A percentile compares a stretch with the other conserved stretches of the same genome.
Conservation (phyloP, 2,888 invertebrate species). For the Drosophila dives region DNA sequence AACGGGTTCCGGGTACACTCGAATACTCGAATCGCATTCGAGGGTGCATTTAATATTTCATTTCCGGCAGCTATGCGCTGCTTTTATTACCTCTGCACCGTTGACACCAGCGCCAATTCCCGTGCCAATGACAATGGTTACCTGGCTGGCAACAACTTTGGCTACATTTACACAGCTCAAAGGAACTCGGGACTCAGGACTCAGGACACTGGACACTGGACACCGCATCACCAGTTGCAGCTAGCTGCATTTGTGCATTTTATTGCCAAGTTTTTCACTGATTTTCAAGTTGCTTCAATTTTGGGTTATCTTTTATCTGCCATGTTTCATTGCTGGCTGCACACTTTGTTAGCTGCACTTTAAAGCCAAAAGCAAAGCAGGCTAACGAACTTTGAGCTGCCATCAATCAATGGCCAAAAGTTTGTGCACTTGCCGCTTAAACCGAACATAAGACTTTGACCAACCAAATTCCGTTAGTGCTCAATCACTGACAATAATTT, state of each 20-base stretch:
- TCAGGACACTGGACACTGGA: conserved; percentile 18
- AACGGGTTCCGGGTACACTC: conserved; percentile 2
- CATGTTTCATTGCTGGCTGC: conserved; percentile 5
- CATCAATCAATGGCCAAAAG: conserved; percentile 62
- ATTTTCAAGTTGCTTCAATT: conserved; percentile 18
- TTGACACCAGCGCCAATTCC: conserved; percentile 69
- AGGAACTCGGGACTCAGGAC: conserved; percentile 31
- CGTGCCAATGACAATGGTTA: conserved; percentile 58
- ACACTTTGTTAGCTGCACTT: conserved; percentile 27
- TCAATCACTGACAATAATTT: conserved; percentile 73
- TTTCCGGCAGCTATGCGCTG: conserved; percentile 64
- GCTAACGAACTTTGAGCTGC: conserved; percentile 59
- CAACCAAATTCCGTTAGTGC: conserved; percentile 32
- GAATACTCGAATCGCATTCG: conserved; percentile 33
- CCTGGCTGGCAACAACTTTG: conserved; percentile 11
- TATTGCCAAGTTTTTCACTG: conserved; percentile 67
- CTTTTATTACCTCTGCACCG: conserved; percentile 75
- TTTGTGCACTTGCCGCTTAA: conserved; percentile 54
- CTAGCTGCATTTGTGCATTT: conserved; percentile 63
- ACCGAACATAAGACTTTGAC: conserved; percentile 47
- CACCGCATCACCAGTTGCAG: conserved; percentile 27
- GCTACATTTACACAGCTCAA: conserved; percentile 49
- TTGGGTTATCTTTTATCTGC: neutral
- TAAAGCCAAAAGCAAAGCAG: conserved; percentile 25
- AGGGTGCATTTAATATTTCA: conserved; percentile 76